Base-by-base conservation (phyloP, 2,888 invertebrate species). In the Salticus scenicus region DNA sequence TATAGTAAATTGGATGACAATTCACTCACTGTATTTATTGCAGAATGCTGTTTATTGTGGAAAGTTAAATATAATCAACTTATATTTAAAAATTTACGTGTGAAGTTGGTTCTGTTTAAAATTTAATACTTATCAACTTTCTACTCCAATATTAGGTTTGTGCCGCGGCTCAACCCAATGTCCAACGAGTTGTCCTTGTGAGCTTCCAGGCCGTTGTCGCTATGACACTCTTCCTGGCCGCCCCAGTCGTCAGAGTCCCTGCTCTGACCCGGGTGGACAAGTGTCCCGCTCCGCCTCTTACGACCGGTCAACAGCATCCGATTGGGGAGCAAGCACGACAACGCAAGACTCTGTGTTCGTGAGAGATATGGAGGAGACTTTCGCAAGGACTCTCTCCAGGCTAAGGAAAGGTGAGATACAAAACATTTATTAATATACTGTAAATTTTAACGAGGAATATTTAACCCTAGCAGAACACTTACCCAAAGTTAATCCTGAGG, bases 341-440 rank as follows among this genome's bases (percentile, higher is more conserved):
- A 78, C 90, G 8, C 88, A 90, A 67, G 91, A 91, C 85, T 91
- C 91, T 20, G 90, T 91, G 67, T 91, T 91, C 88, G 89, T 90
- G 8, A 88, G 89, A 77, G 90, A 91, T 72, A 89, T 90, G 87
- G 90, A 91, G 87, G 90, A 90, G 42, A 90, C 89, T 64, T 90
- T 91, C 89, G 89, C 90, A 70, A 89, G 90, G 72, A 81, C 84
- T 10, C 37, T 87, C 80, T 74, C 87, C n/a, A 70, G 81, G 31
- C 63, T 87, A 17, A 37, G 83, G 27, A 83, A 83, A 87, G 87
- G 87, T 87, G 66, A 14, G 41, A n/a, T 37, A 7, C 37, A n/a
- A n/a, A n/a, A n/a, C n/a, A n/a, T n/a, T n/a, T n/a, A n/a, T n/a
- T n/a, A n/a, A n/a, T n/a, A n/a, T n/a, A n/a, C n/a, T n/a, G n/a